These are phyloP conservation scores for Takifugu bimaculatus DNA, from an alignment of 2,113 vertebrate species.

Conservation along the genomic window DNA sequence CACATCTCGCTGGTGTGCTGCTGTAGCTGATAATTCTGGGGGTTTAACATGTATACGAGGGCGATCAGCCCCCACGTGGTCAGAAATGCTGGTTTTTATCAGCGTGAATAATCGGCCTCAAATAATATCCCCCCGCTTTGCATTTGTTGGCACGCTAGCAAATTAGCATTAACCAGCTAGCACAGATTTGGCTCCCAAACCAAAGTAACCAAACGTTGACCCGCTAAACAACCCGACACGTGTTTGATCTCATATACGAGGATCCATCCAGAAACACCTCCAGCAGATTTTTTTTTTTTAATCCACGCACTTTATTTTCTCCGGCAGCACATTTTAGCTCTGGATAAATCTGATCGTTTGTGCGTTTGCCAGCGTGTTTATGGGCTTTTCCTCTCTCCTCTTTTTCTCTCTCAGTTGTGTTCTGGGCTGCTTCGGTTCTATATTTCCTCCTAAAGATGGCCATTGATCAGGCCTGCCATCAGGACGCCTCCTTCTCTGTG, in stretches of 20 bases:
- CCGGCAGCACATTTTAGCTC: neutral
- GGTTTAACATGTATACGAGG: too few species aligned
- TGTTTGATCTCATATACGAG: neutral
- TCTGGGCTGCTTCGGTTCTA: neutral
- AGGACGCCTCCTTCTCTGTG: neutral
- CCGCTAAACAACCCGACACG: neutral
- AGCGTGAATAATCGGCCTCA: too few species aligned
- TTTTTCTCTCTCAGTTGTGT: neutral
- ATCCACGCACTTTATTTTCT: conserved; percentile 7
- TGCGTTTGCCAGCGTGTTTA: neutral
- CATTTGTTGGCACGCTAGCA: neutral
- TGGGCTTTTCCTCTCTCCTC: neutral
- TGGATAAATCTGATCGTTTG: neutral
- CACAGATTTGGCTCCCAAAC: neutral
- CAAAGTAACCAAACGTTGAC: neutral
- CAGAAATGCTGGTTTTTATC: too few species aligned
- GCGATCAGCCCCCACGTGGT: too few species aligned
- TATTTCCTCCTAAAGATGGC: conserved; percentile 2
- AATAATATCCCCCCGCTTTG: neutral
- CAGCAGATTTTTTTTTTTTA: conserved; percentile 11
- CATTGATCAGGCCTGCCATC: conserved; percentile 23
- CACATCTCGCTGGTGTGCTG: too few species aligned
- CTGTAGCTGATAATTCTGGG: too few species aligned
- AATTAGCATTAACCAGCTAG: neutral
- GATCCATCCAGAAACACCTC: conserved; percentile 27